Evolutionary conservation across 2,113 vertebrate species (phyloP).

Genomic region (Pachyramphus minor): DNA sequence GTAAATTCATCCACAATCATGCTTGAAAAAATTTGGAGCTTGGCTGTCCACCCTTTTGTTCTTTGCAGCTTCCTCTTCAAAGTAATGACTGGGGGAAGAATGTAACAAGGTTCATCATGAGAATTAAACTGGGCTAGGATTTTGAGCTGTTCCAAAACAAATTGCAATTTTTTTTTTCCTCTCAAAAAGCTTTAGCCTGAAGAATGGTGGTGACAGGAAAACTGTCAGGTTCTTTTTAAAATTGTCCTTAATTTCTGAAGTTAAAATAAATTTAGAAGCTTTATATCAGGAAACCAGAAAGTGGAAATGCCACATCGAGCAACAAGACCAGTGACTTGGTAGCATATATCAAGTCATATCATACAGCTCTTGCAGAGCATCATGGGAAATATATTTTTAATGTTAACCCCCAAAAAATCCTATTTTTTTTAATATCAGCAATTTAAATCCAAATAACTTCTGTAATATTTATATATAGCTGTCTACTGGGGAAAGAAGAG

Average conservation of each 20-base stretch:
- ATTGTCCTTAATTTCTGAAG: neutral
- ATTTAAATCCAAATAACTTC: neutral
- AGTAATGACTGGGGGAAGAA: neutral
- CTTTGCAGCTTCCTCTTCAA: neutral
- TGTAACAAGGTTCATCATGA: neutral
- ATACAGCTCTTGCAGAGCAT: neutral
- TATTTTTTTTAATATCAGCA: neutral
- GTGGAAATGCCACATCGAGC: neutral
- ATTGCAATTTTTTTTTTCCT: neutral
- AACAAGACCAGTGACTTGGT: neutral
- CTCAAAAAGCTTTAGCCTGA: neutral
- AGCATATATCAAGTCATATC: neutral
- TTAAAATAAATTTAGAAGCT: neutral
- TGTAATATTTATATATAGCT: neutral
- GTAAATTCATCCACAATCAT: neutral
- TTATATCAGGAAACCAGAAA: neutral
- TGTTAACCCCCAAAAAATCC: neutral
- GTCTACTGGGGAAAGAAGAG: neutral
- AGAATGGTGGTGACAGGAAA: neutral
- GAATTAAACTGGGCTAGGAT: neutral
- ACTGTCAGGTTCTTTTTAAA: neutral
- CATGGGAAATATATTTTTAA: neutral
- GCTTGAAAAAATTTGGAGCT: neutral
- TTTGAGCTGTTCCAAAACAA: neutral
- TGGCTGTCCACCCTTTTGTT: neutral